Conservation (phyloP, 2,888 invertebrate genomes). For the Ephialtes manifestator region DNA sequence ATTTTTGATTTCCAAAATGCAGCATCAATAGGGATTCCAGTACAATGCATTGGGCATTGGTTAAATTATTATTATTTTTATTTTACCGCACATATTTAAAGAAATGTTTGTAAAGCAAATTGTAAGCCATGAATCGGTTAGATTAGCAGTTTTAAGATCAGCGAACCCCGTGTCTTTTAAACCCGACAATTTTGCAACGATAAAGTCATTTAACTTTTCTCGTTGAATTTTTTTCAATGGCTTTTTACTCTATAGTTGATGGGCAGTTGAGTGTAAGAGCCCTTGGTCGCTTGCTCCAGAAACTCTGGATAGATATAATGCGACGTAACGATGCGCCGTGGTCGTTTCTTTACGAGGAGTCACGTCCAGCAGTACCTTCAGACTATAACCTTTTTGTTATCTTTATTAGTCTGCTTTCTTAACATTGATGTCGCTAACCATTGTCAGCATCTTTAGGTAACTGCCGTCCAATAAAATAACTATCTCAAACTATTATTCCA, state of each 20-base stretch:
- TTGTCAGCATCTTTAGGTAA: neutral
- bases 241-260: neutral
- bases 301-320: neutral
- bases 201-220: neutral
- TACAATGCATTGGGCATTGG: too few species aligned
- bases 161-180: neutral
- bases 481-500: too few species aligned
- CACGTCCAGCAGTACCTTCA: neutral
- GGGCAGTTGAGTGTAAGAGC: neutral
- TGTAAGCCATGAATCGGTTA: neutral
- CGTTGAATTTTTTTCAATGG: neutral
- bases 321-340: neutral
- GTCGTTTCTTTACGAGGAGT: neutral
- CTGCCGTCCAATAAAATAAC: neutral
- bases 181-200: neutral
- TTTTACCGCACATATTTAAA: neutral
- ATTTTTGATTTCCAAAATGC: too few species aligned
- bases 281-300: neutral
- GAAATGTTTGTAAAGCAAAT: neutral
- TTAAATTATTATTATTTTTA: too few species aligned
- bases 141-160: neutral
- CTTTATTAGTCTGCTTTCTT: neutral
- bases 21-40: too few species aligned
- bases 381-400: neutral
- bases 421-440: neutral